Percentiles rank a stretch among this genome's conserved stretches.
These are phyloP conservation scores for Drosophila nikananu DNA, from an alignment of 1,140 invertebrate species.

Conservation along the genomic window DNA sequence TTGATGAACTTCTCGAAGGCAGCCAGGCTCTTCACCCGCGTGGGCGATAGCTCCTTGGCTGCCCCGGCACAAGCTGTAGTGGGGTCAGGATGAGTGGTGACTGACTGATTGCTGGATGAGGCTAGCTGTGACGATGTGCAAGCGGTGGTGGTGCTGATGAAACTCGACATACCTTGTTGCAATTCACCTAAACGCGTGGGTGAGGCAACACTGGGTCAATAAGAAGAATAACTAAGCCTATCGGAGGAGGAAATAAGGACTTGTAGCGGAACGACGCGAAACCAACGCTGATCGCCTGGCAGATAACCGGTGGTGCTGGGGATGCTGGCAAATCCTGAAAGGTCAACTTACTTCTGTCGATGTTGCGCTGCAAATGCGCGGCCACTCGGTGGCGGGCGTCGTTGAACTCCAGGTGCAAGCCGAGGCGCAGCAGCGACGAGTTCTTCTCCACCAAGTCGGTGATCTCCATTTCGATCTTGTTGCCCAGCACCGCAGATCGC, in stretches of 20 bases:
- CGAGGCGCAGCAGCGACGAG: slow-evolving; percentile 94
- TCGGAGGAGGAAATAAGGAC: slow-evolving; percentile 12
- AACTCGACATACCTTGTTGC: slow-evolving; percentile 75
- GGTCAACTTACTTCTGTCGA: slow-evolving; percentile 95
- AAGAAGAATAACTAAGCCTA: slow-evolving; percentile 49
- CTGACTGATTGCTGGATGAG: slow-evolving; percentile 49
- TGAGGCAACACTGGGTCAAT: slow-evolving; percentile 45
- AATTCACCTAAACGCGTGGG: slow-evolving; percentile 80
- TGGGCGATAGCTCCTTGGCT: slow-evolving; percentile 53
- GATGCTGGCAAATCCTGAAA: slow-evolving; percentile 29
- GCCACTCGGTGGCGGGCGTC: slow-evolving; percentile 97
- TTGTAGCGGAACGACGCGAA: slow-evolving; percentile 21
- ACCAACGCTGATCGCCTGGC: slow-evolving; percentile 73
- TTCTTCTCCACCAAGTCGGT: slow-evolving; percentile 97
- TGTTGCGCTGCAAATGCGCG: slow-evolving; percentile 97
- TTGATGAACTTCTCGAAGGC: slow-evolving; percentile 72
- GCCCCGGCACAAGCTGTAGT: slow-evolving; percentile 5
- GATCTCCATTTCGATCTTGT: slow-evolving; percentile 99
- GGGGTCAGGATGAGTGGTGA: slow-evolving; percentile 43
- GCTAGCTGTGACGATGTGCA: slow-evolving; percentile 47
- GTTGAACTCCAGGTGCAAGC: slow-evolving; percentile 97
- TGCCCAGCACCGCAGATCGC: slow-evolving; percentile 97
- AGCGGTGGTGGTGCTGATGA: slow-evolving; percentile 25
- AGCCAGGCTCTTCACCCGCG: slow-evolving; percentile 65
- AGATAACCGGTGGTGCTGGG: slow-evolving; percentile 24